Conservation (phyloP, 2,797 vertebrate genomes). For the Neosilurus hyrtlii region DNA sequence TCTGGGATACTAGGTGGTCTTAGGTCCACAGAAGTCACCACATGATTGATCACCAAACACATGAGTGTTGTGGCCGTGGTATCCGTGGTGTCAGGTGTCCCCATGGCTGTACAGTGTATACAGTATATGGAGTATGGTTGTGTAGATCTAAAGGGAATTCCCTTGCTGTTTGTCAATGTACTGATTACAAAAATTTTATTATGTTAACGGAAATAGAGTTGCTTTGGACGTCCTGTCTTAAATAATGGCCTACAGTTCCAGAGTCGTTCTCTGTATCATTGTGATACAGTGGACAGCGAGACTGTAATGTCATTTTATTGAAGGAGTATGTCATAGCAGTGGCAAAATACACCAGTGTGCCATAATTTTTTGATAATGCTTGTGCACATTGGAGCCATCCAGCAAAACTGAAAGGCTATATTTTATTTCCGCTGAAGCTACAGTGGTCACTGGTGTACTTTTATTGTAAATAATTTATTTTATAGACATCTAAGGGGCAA, state of each 20-base stretch:
- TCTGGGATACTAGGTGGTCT: too few relatives aligned
- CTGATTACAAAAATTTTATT: background rate
- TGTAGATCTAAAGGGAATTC: too few relatives aligned
- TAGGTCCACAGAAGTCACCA: too few relatives aligned
- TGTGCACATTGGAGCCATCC: background rate
- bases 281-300: slow-evolving; percentile 34
- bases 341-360: slow-evolving; percentile 3
- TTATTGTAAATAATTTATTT: slow-evolving; percentile 19
- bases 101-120: slow-evolving; percentile 28
- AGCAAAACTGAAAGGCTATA: slow-evolving; percentile 5
- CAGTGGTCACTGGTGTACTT: slow-evolving; percentile 12
- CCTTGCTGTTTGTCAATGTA: background rate
- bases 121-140: slow-evolving; percentile 26
- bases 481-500: slow-evolving; percentile 17
- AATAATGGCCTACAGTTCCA: slow-evolving; percentile 32
- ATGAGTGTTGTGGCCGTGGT: background rate
- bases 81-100: background rate
- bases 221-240: background rate
- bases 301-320: slow-evolving; percentile 8
- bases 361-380: slow-evolving; percentile 3
- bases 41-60: background rate
- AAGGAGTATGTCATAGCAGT: slow-evolving; percentile 15
- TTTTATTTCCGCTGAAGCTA: slow-evolving; percentile 7
- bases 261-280: slow-evolving; percentile 8
- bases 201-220: background rate